These are phyloP conservation scores for Cephus runcator DNA, from an alignment of 2,888 invertebrate genomes.

Conservation along the genomic window DNA sequence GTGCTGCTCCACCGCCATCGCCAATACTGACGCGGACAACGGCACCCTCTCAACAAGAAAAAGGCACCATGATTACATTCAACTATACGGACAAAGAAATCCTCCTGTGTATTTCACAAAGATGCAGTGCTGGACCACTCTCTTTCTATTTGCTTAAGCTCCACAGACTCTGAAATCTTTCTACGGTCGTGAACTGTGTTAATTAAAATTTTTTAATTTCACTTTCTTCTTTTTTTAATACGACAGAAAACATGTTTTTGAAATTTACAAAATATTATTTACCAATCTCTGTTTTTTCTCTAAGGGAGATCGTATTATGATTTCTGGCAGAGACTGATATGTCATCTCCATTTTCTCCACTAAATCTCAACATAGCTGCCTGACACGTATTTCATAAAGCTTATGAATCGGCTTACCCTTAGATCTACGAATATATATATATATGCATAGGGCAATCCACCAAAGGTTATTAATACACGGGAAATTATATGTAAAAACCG, in stretches of 20 bases:
- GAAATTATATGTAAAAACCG: neutral
- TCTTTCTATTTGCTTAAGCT: neutral
- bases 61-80: neutral
- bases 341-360: neutral
- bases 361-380: neutral
- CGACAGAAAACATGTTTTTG: neutral
- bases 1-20: slow-evolving; percentile 17
- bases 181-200: neutral
- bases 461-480: neutral
- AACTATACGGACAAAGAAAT: neutral
- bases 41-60: slow-evolving; percentile 6
- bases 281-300: neutral
- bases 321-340: neutral
- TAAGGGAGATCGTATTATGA: neutral
- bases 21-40: slow-evolving; percentile 5
- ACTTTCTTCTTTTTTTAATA: neutral
- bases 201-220: neutral
- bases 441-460: neutral
- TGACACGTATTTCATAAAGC: neutral
- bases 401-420: neutral
- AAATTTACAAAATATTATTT: neutral
- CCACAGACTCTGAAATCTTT: neutral
- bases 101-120: neutral
- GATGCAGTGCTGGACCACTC: neutral
- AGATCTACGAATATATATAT: neutral